Percentiles rank a stretch among this genome's conserved stretches.
These are phyloP conservation scores for Paratilapia polleni DNA, from an alignment of 2,113 vertebrate species.

Conservation along the genomic window DNA sequence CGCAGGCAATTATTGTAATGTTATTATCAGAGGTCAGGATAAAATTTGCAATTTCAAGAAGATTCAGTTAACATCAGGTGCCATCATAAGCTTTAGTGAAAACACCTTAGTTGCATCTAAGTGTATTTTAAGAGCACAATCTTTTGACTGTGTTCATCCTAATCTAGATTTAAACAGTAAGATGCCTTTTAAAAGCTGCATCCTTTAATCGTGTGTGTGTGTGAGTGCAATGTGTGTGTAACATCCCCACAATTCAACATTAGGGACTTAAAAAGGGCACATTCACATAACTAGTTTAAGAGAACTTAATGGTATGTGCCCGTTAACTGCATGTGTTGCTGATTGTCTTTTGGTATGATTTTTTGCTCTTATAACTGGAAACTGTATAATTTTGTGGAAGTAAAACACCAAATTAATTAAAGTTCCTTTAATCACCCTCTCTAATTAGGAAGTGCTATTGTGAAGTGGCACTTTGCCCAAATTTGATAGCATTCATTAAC, in stretches of 20 bases:
- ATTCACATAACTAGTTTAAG: neutral
- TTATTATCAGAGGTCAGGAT: neutral
- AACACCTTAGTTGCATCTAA: neutral
- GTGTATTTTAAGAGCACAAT: neutral
- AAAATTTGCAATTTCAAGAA: neutral
- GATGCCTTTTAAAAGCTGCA: neutral
- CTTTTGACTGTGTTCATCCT: neutral
- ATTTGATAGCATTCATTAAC: neutral
- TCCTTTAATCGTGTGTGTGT: neutral
- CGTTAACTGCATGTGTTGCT: fast-evolving
- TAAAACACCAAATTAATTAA: constrained; percentile 15
- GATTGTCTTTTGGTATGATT: neutral
- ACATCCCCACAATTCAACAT: neutral
- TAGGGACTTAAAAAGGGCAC: neutral
- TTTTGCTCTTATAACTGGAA: neutral
- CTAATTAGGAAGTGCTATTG: neutral
- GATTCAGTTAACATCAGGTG: neutral
- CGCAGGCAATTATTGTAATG: neutral
- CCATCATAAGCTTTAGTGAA: too few species aligned
- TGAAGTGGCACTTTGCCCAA: neutral
- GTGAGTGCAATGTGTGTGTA: neutral
- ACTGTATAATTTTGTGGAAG: neutral
- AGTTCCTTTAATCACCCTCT: neutral
- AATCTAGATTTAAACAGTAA: neutral
- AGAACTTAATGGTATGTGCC: neutral